Evolutionary conservation across 2,113 vertebrate genomes (phyloP).

Genomic region (Illadopsis cleaveri): DNA sequence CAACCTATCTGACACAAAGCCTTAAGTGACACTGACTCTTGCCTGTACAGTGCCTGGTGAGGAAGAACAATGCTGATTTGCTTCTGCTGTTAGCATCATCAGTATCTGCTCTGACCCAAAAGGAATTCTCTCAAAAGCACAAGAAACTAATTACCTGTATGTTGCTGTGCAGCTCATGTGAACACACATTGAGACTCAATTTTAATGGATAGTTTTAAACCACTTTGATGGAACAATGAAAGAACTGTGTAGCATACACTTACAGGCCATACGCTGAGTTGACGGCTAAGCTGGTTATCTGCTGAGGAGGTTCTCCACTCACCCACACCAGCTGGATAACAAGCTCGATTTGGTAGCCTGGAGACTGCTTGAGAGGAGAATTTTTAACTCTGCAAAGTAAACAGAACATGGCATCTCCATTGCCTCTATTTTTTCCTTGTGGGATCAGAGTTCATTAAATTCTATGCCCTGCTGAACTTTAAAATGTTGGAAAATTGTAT

Average conservation of each 20-base stretch:
- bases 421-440: background rate
- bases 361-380: conserved; percentile 93
- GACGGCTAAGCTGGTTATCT: conserved; percentile 93
- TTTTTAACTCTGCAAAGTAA: conserved; percentile 87
- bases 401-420: background rate
- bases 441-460: background rate
- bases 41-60: background rate
- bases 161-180: background rate
- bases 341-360: conserved; percentile 94
- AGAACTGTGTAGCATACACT: conserved; percentile 61
- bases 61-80: background rate
- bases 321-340: conserved; percentile 98
- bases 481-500: background rate
- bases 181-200: background rate
- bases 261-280: conserved; percentile 95
- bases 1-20: background rate
- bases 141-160: background rate
- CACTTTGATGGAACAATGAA: background rate
- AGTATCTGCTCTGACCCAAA: background rate
- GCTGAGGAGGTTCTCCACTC: conserved; percentile 95
- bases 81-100: background rate
- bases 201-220: background rate
- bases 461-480: background rate
- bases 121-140: background rate
- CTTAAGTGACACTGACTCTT: background rate